Evolutionary conservation across 2,797 vertebrate genomes (phyloP), one percentile per base, ranked within the genome.

Genomic region (Acestrorhynchus altus): DNA sequence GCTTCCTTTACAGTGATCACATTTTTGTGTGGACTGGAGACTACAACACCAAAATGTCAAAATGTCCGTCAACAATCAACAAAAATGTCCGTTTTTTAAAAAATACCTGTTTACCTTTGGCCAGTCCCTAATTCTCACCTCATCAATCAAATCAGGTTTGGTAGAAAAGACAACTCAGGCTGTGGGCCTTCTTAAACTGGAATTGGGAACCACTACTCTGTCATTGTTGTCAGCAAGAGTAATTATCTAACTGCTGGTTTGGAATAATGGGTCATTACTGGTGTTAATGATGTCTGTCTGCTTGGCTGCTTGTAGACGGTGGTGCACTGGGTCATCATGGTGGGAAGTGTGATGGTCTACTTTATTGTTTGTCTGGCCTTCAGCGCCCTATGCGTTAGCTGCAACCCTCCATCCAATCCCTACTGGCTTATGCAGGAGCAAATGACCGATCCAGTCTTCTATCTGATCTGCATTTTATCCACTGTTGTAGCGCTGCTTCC

Each of bases 371-470:
- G 95, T 0, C 75, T 96, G 1, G 80, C 86, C 76, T 99, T 96
- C 91, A 95, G 92, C 0, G 90, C 93, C 20, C 1, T 79, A 79
- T 99, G 97, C 0, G 47, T 98, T 77, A 77, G 82, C 88, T 97
- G 97, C 87, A 98, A 92, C 91, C 94, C 93, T 44, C 96, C 96
- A 2, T 88, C 91, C 81, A 94, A 93, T 81, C 95, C 96, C 0
- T 96, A 97, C 86, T 95, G 96, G 95, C 91, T 95, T 51, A 93
- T 96, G 86, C 93, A 98, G 85, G 83, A 66, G 18, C 95, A 96
- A 90, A 92, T 99, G 84, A 89, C 90, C 0, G 94, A 97, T 24
- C 95, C 96, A 64, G 86, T 84, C 46, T 98, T 97, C 93, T 97
- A 97, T 86, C 89, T 99, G 0, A 61, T 96, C 79, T 97, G 96